Evolutionary conservation across 2,888 invertebrate genomes (phyloP), one percentile per base, ranked within the genome.

Genomic region (Trichogramma dendrolimi): DNA sequence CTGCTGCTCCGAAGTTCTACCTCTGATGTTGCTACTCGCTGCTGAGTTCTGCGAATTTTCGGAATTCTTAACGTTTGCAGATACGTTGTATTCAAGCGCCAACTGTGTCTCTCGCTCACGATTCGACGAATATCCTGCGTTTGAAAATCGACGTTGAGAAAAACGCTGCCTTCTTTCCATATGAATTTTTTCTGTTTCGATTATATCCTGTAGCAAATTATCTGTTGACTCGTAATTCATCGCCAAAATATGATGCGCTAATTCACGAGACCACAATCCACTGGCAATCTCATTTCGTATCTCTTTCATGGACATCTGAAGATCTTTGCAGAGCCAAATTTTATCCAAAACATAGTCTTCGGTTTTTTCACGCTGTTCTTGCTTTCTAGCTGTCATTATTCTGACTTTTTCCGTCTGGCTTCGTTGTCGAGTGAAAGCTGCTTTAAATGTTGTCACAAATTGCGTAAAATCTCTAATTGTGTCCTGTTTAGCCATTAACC

Each of bases 281-380:
- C 38, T 39, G 2, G 60, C 63, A 4, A 63, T 14, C 49, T 66
- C 61, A 14, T 62, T 62, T 14, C 60, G 55, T 4, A 53, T 64
- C 38, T 64, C 62, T 4, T 27, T n/a, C 6, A 62, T 51, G 1
- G 58, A 41, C 27, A 67, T 49, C 3, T 57, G 40, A 1, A 64
- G 52, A 10, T 46, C 52, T 38, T 56, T n/a, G 11, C 66, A 62
- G 5, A 64, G 49, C 66, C 66, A 67, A 1, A 64, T 43, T 52
- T 66, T 66, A 10, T 66, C 63, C 4, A 62, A 44, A 53, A 65
- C n/a, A 11, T 63, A 62, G 1, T 63, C 63, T 58, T 62, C 55
- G 5, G 63, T 4, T 3, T 38, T 49, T 47, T 65, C 58, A 4
- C 42, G 6, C 4, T 14, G 5, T n/a, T 8, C 8, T 55, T 60